Evolutionary conservation across 2,113 vertebrate genomes (phyloP).

Genomic region (Furnarius figulus): DNA sequence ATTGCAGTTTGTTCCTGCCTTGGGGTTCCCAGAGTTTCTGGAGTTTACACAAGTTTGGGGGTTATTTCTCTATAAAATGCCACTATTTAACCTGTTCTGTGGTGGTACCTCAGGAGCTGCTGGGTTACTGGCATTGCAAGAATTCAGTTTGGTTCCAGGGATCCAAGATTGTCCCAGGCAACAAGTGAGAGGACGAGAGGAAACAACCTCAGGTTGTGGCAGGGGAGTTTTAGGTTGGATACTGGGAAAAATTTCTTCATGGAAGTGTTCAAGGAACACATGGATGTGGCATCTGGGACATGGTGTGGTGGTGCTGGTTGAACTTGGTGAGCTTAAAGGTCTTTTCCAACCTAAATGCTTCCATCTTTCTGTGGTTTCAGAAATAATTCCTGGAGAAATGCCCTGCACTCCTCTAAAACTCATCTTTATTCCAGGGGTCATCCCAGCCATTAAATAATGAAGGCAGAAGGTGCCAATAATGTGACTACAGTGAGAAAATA

Average conservation of each 20-base stretch:
- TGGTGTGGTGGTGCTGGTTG: background rate
- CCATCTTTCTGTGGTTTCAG: background rate
- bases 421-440: background rate
- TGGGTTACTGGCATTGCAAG: background rate
- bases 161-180: background rate
- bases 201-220: background rate
- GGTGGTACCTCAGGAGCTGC: background rate
- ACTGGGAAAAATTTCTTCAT: too few species aligned
- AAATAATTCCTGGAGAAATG: background rate
- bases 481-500: fast-evolving
- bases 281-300: background rate
- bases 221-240: background rate
- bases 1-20: background rate
- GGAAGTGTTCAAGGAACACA: background rate
- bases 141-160: background rate
- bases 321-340: background rate
- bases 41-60: background rate
- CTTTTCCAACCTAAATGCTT: background rate
- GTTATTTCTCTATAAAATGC: background rate
- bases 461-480: background rate
- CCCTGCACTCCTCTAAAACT: background rate
- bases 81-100: too few species aligned
- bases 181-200: background rate
- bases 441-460: background rate
- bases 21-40: background rate